phyloP scores from a whole-genome alignment of 2,888 invertebrate genomes.

The Perizoma flavofasciatum region DNA sequence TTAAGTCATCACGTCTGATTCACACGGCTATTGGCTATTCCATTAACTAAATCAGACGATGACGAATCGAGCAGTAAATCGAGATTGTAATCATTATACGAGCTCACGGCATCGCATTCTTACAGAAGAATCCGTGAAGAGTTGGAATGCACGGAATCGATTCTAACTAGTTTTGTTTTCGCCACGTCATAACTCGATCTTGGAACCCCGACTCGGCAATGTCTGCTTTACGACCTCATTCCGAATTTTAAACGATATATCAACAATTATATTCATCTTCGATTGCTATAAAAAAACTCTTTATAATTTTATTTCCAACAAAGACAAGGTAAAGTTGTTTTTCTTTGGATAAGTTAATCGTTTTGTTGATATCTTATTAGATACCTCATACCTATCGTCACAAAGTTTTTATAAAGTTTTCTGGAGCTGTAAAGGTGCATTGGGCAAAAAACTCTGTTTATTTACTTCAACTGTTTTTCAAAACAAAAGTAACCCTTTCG shows the following conservation, averaged over 20 bases:
- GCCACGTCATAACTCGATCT: conserved; percentile 79
- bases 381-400: no score
- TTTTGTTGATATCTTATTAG: no score
- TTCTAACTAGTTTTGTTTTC: conserved; percentile 80
- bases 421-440: no score
- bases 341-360: not conserved
- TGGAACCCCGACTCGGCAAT: conserved; percentile 54
- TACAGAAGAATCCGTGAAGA: conserved; percentile 73
- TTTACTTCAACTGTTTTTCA: no score
- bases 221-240: conserved; percentile 41
- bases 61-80: conserved; percentile 80
- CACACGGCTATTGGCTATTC: conserved; percentile 78
- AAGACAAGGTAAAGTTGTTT: conserved; percentile 5
- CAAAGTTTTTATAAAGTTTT: no score
- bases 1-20: conserved; percentile 56
- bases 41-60: conserved; percentile 81
- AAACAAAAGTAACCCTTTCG: no score
- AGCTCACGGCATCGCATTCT: conserved; percentile 72
- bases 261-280: conserved; percentile 2
- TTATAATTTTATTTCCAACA: conserved; percentile 18
- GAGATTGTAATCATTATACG: conserved; percentile 80
- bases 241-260: conserved; percentile 37
- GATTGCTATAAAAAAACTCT: conserved; percentile 10
- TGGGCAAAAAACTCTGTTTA: no score
- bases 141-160: conserved; percentile 79